Percentiles rank a stretch among this genome's conserved stretches.
phyloP scores from a whole-genome alignment of 1,140 invertebrate genomes.

The Drosophila cardini region DNA sequence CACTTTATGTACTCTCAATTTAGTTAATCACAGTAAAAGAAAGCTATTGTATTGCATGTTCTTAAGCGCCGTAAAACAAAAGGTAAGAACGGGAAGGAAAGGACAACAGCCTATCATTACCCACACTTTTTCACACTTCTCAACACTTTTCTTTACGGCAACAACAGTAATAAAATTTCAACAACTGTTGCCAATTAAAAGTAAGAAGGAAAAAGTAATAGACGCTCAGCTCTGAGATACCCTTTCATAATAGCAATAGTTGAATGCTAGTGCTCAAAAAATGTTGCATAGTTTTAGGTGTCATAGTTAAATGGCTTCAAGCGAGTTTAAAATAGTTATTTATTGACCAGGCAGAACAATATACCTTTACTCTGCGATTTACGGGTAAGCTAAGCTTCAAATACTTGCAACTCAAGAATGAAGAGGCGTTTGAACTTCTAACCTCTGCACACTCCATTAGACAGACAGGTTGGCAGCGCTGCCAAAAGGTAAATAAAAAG shows the following conservation, averaged over 20 bases:
- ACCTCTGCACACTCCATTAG: constrained; percentile 9
- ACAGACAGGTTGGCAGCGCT: constrained; percentile 36
- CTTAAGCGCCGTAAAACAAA: not conserved
- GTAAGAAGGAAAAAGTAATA: no score
- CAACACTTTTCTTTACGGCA: not conserved
- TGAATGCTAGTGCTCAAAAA: no score
- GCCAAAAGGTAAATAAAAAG: constrained; percentile 52
- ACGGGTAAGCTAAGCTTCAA: constrained; percentile 3
- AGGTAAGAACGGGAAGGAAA: not conserved
- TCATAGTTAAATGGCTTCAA: no score
- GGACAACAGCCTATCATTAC: constrained; percentile 31
- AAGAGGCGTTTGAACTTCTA: constrained; percentile 8
- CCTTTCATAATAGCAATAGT: no score
- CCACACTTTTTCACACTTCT: not conserved
- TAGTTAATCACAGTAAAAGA: constrained; percentile 27
- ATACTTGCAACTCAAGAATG: constrained; percentile 21
- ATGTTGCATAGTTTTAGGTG: no score
- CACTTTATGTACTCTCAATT: constrained; percentile 34
- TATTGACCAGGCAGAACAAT: no score
- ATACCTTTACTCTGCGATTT: no score
- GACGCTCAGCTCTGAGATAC: no score
- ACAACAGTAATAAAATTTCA: constrained; percentile 22
- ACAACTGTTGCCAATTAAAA: constrained; percentile 49
- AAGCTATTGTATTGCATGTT: constrained; percentile 20
- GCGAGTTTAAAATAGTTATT: no score